Evolutionary conservation across 2,113 vertebrate genomes (phyloP), one percentile per base, ranked within the genome.

Genomic region (Cyprinodon variegatus): DNA sequence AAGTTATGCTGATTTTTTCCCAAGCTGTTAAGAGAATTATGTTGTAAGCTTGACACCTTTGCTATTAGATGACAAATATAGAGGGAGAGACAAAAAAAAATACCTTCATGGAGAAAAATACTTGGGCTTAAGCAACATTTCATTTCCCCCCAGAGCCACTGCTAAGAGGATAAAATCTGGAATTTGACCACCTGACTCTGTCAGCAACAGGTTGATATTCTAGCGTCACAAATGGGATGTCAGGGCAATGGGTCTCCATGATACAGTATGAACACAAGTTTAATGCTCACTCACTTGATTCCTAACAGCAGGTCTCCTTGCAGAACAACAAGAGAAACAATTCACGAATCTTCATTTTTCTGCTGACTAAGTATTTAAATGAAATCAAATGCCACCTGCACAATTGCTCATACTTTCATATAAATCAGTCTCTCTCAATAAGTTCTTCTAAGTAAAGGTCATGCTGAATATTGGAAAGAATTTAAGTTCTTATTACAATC

Each of bases 381-480:
- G 5, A 83, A 91, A 92, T 86, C 83, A 93, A 92, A 91, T 91
- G 65, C 29, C 8, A 76, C 88, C 85, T 88, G 84, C 78, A 91
- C 86, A 72, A 79, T 89, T 83, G 82, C 77, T 81, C 76, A 77
- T 68, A 77, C 84, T 77, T 81, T 68, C 72, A 79, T 63, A 75
- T 88, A 69, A 61, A 74, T 83, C 60, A 72, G 77, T 84, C 81
- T 81, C 85, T 78, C 80, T 86, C 86, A 73, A 37, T 61, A 6
- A 15, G 61, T 3, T 61, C 36, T 36, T 37, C 50, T 10, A 84
- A 74, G 48, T 82, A 66, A 79, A 88, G 74, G 90, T 92, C 90
- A 93, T 90, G 90, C 82, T 92, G 93, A 92, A 84, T 3, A 50
- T 57, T 74, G 72, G 59, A 80, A 38, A 74, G 61, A 78, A 75